A percentile compares a stretch with the other conserved stretches of the same genome.
These are phyloP conservation scores for Umimayanthus kanabou DNA, from an alignment of 92 coral and sea anemone genomes.

Conservation along the genomic window DNA sequence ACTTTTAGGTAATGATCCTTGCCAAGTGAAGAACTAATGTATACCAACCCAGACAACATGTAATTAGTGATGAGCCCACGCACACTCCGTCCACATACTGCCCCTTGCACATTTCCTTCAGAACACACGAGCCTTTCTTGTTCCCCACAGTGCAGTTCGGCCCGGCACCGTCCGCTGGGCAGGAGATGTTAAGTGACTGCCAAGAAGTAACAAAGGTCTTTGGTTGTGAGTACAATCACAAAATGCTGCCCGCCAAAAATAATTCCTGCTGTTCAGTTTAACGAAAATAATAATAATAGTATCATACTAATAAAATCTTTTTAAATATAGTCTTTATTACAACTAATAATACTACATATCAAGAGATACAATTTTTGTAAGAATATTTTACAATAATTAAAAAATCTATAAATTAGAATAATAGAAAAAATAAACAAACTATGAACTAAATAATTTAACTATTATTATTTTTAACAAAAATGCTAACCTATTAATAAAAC, in stretches of 20 bases:
- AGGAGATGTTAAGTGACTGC: conserved; percentile 55
- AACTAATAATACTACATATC: too few species aligned
- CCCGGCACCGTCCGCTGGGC: conserved; percentile 60
- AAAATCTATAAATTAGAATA: too few species aligned
- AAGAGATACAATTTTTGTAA: too few species aligned
- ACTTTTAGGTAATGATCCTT: background rate
- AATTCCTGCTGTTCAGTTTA: background rate
- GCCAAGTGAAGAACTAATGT: background rate
- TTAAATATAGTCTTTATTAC: too few species aligned
- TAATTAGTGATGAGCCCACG: conserved; percentile 45
- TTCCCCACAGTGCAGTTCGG: conserved; percentile 47
- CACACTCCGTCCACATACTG: conserved; percentile 52
- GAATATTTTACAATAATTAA: too few species aligned
- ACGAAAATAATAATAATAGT: background rate
- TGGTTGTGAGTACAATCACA: background rate
- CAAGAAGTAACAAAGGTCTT: background rate
- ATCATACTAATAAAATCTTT: too few species aligned
- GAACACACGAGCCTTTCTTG: conserved; percentile 53
- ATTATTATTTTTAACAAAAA: too few species aligned
- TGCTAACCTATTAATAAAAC: too few species aligned
- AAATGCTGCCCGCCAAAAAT: background rate
- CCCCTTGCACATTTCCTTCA: conserved; percentile 59
- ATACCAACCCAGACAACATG: conserved; percentile 69
- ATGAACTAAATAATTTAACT: too few species aligned
- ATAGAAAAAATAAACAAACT: too few species aligned